phyloP scores from a whole-genome alignment of 2,113 vertebrate species.

The Rhabdomys dilectus region DNA sequence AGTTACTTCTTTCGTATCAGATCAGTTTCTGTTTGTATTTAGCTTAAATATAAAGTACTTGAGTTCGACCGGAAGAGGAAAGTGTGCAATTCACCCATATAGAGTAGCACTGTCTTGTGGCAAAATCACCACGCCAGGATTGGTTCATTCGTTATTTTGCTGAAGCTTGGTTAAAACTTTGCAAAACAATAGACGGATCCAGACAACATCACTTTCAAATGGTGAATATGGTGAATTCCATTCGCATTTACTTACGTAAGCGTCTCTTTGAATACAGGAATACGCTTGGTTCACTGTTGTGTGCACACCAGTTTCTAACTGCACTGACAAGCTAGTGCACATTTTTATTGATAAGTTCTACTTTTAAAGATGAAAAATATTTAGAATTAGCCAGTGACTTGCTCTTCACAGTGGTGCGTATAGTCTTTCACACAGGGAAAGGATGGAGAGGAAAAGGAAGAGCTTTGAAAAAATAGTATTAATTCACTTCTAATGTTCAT shows the following conservation, averaged over 20 bases:
- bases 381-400: not conserved
- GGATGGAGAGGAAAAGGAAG: not conserved
- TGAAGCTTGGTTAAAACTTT: slow-evolving; percentile 50
- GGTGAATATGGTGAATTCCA: not conserved
- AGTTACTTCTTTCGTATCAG: not conserved
- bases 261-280: not conserved
- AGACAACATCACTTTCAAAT: slow-evolving; percentile 17
- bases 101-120: not conserved
- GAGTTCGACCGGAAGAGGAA: slow-evolving; percentile 44
- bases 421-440: not conserved
- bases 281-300: not conserved
- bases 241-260: slow-evolving; percentile 48
- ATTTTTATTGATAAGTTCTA: slow-evolving; percentile 17
- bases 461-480: slow-evolving; percentile 14
- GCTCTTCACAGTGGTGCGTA: not conserved
- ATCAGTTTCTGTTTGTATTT: slow-evolving; percentile 21
- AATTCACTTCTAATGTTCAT: slow-evolving; percentile 20
- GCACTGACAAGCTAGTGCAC: slow-evolving; percentile 12
- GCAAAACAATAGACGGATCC: not conserved
- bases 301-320: slow-evolving; percentile 38
- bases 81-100: not conserved
- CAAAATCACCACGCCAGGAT: not conserved
- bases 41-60: slow-evolving; percentile 10
- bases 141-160: not conserved
- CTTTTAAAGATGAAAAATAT: slow-evolving; percentile 42